Conservation (phyloP, 2,113 vertebrate species). For the Pluvialis apricaria region DNA sequence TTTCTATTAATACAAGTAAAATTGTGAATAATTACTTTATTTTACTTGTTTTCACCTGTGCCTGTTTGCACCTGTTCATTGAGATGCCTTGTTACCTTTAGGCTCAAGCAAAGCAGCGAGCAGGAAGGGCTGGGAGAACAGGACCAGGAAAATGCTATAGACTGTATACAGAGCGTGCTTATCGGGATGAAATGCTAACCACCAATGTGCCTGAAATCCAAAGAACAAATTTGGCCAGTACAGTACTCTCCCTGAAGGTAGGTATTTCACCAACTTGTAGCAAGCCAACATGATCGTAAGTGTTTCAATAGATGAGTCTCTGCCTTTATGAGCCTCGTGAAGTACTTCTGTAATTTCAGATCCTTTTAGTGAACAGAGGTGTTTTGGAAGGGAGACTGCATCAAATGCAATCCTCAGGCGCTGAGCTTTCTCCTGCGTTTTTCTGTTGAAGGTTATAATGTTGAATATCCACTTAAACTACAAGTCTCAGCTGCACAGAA, state of each 20-base stretch:
- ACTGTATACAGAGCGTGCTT: conserved; percentile 95
- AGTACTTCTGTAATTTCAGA: not conserved
- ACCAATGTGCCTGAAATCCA: conserved; percentile 98
- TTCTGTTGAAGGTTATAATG: not conserved
- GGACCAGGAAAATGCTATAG: conserved; percentile 95
- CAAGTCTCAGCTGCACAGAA: not conserved
- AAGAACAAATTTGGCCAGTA: conserved; percentile 95
- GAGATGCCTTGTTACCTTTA: conserved; percentile 22
- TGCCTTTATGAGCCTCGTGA: not conserved
- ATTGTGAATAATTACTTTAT: not conserved
- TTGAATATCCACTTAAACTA: not conserved
- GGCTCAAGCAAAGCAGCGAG: conserved; percentile 97
- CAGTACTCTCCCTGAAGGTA: conserved; percentile 96
- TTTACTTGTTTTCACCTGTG: not conserved
- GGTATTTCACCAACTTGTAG: not conserved
- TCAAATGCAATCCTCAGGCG: not conserved
- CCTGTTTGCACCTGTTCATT: not conserved
- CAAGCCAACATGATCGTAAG: not conserved
- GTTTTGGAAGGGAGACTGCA: not conserved
- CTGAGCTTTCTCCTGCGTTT: not conserved
- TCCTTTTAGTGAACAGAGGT: not conserved
- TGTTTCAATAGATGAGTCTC: not conserved
- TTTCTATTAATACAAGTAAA: not conserved
- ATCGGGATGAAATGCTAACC: conserved; percentile 96
- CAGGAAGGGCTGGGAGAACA: conserved; percentile 92